A percentile compares a stretch with the other conserved stretches of the same genome.
These are phyloP conservation scores for Triplophysa tibetana DNA, from an alignment of 2,113 vertebrate genomes.

Conservation along the genomic window DNA sequence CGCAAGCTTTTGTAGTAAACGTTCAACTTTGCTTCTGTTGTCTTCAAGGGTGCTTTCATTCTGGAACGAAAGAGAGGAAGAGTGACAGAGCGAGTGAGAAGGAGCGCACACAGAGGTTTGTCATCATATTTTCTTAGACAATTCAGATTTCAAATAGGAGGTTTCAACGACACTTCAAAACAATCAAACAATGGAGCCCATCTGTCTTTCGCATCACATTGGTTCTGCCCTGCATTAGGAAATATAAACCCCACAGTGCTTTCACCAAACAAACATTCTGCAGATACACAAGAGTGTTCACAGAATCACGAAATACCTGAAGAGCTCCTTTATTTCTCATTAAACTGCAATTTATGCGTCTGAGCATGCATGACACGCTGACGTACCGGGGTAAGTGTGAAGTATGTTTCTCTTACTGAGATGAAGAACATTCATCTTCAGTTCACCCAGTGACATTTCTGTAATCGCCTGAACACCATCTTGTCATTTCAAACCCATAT, in stretches of 20 bases:
- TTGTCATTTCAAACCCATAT: no score
- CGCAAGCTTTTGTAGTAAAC: slow-evolving; percentile 1
- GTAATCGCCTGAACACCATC: neutral
- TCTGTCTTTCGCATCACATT: neutral
- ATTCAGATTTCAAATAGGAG: slow-evolving; percentile 20
- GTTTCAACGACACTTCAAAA: slow-evolving; percentile 37
- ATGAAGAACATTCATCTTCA: neutral
- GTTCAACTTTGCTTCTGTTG: neutral
- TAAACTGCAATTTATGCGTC: neutral
- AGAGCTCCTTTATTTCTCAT: neutral
- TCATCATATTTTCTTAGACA: slow-evolving; percentile 27
- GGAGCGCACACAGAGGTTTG: slow-evolving; percentile 15
- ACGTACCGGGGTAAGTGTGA: neutral
- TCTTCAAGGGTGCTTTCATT: neutral
- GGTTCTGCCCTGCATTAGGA: slow-evolving; percentile 14
- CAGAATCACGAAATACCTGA: neutral
- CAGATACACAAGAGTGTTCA: neutral
- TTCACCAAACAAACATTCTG: neutral
- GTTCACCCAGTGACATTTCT: neutral
- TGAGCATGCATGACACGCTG: neutral
- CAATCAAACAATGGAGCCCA: slow-evolving; percentile 26
- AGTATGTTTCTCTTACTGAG: neutral
- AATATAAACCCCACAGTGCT: slow-evolving; percentile 3
- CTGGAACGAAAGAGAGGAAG: neutral
- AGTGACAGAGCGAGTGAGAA: no score